Base-by-base conservation (phyloP, 2,113 vertebrate species). In the Amphiprion percula region DNA sequence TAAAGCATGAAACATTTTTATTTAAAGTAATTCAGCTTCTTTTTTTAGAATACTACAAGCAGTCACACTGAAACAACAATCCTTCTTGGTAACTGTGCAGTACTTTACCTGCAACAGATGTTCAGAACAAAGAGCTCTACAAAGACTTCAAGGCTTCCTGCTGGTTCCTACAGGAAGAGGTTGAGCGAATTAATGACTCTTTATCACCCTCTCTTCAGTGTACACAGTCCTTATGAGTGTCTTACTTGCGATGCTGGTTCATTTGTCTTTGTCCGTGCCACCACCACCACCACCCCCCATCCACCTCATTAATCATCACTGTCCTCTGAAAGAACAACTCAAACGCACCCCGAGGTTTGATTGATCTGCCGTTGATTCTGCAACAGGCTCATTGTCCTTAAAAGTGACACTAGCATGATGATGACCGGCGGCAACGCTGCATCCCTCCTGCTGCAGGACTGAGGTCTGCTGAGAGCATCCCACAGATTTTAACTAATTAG, bases 231-330 rank as follows among this genome's bases (percentile, higher is more conserved):
- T 86, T 53, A 71, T 1, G 11, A 73, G 79, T 76, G 58, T 87
- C 79, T 65, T 65, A 15, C 72, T 56, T 82, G 37, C 70, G 61
- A 65, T 73, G 75, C 49, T 33, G 58, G 1, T 61, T 59, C 79
- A 77, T 84, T 78, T 72, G 79, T 90, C 83, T 89, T 74, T 53
- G 60, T 83, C 81, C 61, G 66, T 39, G 64, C 62, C 53, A 46
- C 56, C 50, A 58, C 33, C 33, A 37, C 33, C 8, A 7, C 33
- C 33, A 37, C 60, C 30, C 52, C 73, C 79, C 68, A 64, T 72
- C 65, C 52, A 73, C 30, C 74, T 89, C 86, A 83, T 90, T 82
- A 86, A 90, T 90, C 86, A 87, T 65, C 71, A 28, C 19, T n/a
- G 33, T 26, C 12, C 24, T 16, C 26, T 5, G n/a, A 79, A 55